Percentiles rank a stretch among this genome's conserved stretches.
These are phyloP conservation scores for Melanerpes formicivorus DNA, from an alignment of 2,113 vertebrate genomes.

Conservation along the genomic window DNA sequence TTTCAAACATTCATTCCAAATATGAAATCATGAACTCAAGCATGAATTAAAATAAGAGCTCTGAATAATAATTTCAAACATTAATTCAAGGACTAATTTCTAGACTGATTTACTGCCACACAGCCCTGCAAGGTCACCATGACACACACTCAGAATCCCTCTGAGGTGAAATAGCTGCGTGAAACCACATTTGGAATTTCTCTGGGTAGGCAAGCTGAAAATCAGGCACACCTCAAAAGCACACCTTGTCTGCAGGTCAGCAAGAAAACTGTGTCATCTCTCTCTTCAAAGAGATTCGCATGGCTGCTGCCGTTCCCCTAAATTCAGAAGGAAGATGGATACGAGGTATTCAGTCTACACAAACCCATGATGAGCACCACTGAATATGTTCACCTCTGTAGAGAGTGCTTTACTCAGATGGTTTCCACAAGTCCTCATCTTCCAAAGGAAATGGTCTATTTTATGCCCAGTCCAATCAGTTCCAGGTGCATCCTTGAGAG, in stretches of 20 bases:
- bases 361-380: not conserved
- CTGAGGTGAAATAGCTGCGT: not conserved
- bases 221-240: conserved; percentile 11
- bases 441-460: not conserved
- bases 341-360: not conserved
- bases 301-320: not conserved
- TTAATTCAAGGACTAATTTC: not conserved
- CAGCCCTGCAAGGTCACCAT: not conserved
- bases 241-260: conserved; percentile 43
- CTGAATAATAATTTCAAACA: not conserved
- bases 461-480: not conserved
- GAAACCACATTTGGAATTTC: conserved; percentile 12
- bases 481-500: not conserved
- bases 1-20: not conserved
- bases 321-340: conserved; percentile 21
- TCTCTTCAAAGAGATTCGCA: conserved; percentile 56
- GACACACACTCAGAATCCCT: not conserved
- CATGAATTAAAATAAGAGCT: not conserved
- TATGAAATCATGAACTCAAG: not conserved
- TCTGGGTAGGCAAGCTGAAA: conserved; percentile 11
- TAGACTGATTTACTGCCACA: not conserved
- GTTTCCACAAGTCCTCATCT: not conserved
- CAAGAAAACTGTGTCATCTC: not conserved
- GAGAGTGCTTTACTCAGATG: not conserved
- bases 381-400: not conserved